Evolutionary conservation across 2,888 invertebrate species (phyloP).

Genomic region (Brachylomia viminalis): DNA sequence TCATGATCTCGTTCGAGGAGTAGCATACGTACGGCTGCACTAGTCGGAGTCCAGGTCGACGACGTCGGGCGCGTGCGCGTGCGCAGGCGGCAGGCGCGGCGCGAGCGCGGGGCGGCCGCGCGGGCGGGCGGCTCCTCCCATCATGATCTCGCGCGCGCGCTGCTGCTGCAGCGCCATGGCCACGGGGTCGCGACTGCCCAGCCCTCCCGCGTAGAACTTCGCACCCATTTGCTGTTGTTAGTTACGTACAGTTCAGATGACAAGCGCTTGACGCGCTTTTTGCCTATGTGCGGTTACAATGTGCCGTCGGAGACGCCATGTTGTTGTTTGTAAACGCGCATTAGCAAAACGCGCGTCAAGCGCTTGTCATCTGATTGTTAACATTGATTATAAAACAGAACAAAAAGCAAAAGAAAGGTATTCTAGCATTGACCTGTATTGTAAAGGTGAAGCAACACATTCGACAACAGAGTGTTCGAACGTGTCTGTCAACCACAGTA

Average conservation of each 20-base stretch:
- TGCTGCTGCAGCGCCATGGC: slow-evolving; percentile 89
- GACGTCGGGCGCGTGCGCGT: slow-evolving; percentile 67
- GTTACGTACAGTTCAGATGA: slow-evolving; percentile 47
- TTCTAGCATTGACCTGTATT: too few relatives aligned
- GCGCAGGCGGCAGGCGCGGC: slow-evolving; percentile 68
- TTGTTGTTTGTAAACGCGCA: slow-evolving; percentile 38
- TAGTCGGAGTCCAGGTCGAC: slow-evolving; percentile 87
- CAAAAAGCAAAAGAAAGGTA: background rate
- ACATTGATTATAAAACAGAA: slow-evolving; percentile 27
- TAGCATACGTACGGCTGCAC: slow-evolving; percentile 38
- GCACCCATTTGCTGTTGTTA: slow-evolving; percentile 80
- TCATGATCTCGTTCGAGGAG: slow-evolving; percentile 80
- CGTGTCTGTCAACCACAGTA: background rate
- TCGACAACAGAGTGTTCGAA: background rate
- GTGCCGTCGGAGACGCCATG: background rate
- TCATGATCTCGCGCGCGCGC: slow-evolving; percentile 86
- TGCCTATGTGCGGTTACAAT: slow-evolving; percentile 51
- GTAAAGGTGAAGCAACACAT: slow-evolving; percentile 7
- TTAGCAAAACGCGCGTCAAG: slow-evolving; percentile 62
- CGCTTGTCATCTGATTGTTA: slow-evolving; percentile 55
- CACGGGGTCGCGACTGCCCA: slow-evolving; percentile 89
- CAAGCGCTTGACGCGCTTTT: slow-evolving; percentile 58
- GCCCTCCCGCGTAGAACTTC: slow-evolving; percentile 89
- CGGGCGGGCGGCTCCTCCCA: slow-evolving; percentile 72
- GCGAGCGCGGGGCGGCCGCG: slow-evolving; percentile 77